Evolutionary conservation across 2,113 vertebrate species (phyloP).

Genomic region (Oreochromis niloticus): DNA sequence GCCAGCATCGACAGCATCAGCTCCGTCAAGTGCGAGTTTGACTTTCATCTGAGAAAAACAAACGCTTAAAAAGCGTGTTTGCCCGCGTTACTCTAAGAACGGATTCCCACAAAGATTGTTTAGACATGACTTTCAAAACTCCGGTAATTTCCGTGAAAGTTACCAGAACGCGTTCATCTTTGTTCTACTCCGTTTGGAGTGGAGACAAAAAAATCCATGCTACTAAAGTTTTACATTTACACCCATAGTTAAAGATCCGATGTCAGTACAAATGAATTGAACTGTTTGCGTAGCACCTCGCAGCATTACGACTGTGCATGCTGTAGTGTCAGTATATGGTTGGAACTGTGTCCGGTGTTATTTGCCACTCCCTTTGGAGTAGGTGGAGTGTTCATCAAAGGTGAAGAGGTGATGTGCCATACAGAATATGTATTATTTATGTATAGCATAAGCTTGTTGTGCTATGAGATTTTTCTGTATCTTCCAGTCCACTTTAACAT

Average conservation of each 20-base stretch:
- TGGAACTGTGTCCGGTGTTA: neutral
- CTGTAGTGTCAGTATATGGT: neutral
- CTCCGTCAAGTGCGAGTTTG: slow-evolving; percentile 74
- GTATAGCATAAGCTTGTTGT: neutral
- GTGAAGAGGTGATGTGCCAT: neutral
- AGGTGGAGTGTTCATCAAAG: neutral
- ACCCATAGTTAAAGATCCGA: neutral
- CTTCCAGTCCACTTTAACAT: neutral
- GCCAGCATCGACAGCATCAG: slow-evolving; percentile 74
- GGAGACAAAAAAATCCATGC: neutral
- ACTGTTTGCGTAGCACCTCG: neutral
- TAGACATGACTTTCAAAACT: neutral
- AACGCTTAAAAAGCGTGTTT: neutral
- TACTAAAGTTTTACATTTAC: neutral
- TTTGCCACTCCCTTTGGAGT: neutral
- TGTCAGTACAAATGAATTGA: neutral
- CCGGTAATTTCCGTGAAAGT: fast-evolving
- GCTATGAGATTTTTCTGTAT: neutral
- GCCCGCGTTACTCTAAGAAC: neutral
- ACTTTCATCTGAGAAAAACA: slow-evolving; percentile 46
- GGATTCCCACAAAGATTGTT: neutral
- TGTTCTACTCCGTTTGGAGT: neutral
- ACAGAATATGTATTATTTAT: neutral
- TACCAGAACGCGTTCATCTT: neutral
- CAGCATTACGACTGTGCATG: neutral